A percentile compares a stretch with the other conserved stretches of the same genome.
phyloP scores from a whole-genome alignment of 1,140 invertebrate genomes.

The Tyrophagus putrescentiae region DNA sequence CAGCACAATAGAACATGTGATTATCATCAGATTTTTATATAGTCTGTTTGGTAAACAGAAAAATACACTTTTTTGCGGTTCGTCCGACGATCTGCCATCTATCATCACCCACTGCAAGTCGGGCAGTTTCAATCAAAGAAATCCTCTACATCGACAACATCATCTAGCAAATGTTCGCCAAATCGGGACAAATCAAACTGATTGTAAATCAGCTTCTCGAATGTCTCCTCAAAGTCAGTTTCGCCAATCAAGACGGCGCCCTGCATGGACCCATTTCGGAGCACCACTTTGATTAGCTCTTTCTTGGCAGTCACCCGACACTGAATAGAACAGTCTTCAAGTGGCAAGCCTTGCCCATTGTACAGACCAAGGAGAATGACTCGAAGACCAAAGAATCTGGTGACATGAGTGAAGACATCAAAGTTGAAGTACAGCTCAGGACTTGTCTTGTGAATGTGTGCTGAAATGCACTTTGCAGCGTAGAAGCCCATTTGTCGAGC shows the following conservation, averaged over 20 bases:
- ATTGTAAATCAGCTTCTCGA: slow-evolving; percentile 93
- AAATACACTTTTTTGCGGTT: not conserved
- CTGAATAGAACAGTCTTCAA: slow-evolving; percentile 67
- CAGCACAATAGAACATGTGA: too few species aligned
- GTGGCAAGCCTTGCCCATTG: slow-evolving; percentile 70
- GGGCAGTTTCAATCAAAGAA: slow-evolving; percentile 74
- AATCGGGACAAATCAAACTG: slow-evolving; percentile 72
- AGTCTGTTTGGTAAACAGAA: not conserved
- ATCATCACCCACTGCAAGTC: not conserved
- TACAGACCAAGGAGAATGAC: slow-evolving; percentile 73
- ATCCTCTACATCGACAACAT: slow-evolving; percentile 92
- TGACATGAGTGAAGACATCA: slow-evolving; percentile 91
- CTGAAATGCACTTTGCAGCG: slow-evolving; percentile 76
- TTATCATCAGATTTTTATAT: not conserved
- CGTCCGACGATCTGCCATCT: not conserved
- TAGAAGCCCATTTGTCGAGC: slow-evolving; percentile 91
- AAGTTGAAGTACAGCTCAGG: slow-evolving; percentile 40
- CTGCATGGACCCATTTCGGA: slow-evolving; percentile 67
- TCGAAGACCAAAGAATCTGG: slow-evolving; percentile 84
- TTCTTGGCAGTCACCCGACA: slow-evolving; percentile 54
- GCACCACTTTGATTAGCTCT: slow-evolving; percentile 81
- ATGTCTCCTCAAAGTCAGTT: slow-evolving; percentile 92
- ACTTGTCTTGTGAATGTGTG: slow-evolving; percentile 27
- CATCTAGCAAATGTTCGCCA: slow-evolving; percentile 84
- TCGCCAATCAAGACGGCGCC: slow-evolving; percentile 92